Evolutionary conservation across 2,888 invertebrate species (phyloP).

Genomic region (Drosophila niveifrons): DNA sequence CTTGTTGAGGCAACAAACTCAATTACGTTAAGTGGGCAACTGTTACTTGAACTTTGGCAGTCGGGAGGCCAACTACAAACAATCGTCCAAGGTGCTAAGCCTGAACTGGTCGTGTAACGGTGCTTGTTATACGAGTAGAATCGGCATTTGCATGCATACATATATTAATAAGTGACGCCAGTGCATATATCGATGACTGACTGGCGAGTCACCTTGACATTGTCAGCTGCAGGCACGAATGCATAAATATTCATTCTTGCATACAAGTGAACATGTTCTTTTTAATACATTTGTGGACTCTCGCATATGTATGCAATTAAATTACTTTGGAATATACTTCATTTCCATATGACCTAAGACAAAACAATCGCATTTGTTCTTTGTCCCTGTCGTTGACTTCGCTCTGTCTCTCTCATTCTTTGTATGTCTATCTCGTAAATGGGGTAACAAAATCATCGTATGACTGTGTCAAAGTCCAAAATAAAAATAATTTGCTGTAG

Average conservation of each 20-base stretch:
- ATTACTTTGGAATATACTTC: slow-evolving; percentile 25
- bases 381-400: slow-evolving; percentile 23
- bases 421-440: slow-evolving; percentile 35
- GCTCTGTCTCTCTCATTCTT: slow-evolving; percentile 6
- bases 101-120: slow-evolving; percentile 21
- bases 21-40: slow-evolving; percentile 2
- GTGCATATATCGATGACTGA: slow-evolving; percentile 16
- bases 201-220: slow-evolving; percentile 42
- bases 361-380: slow-evolving; percentile 30
- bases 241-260: not conserved
- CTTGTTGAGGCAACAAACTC: slow-evolving; percentile 19
- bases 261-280: not conserved
- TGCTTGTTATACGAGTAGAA: slow-evolving; percentile 3
- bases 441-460: slow-evolving; percentile 78
- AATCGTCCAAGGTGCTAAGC: slow-evolving; percentile 15
- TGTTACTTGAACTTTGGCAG: slow-evolving; percentile 37
- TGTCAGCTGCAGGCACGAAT: not conserved
- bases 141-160: not conserved
- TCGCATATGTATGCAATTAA: slow-evolving; percentile 16
- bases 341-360: slow-evolving; percentile 42
- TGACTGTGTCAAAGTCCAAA: slow-evolving; percentile 82
- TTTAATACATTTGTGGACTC: not conserved
- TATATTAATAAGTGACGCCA: not conserved
- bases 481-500: slow-evolving; percentile 66
- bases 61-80: slow-evolving; percentile 1